Evolutionary conservation across 2,888 invertebrate species (phyloP).

Genomic region (Parnassius orleans): DNA sequence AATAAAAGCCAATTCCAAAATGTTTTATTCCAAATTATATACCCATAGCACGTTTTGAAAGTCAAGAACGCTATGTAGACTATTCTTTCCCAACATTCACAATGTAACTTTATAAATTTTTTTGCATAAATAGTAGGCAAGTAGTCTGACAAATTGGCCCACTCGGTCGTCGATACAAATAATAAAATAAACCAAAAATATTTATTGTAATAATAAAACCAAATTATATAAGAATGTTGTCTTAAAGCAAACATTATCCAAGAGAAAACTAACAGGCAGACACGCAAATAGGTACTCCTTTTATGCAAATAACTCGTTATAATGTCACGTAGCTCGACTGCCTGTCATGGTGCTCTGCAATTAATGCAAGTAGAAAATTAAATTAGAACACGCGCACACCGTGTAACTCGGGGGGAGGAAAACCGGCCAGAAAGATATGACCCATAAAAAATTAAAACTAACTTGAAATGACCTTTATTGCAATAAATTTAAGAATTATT

Average conservation of each 20-base stretch:
- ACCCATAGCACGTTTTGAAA: too few species aligned
- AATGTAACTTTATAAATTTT: too few species aligned
- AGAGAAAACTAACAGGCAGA: conserved; percentile 38
- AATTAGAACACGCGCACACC: conserved; percentile 77
- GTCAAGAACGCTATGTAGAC: too few species aligned
- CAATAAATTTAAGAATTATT: conserved; percentile 26
- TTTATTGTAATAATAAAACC: not conserved
- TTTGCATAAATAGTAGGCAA: too few species aligned
- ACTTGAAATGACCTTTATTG: conserved; percentile 32
- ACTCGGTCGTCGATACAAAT: too few species aligned
- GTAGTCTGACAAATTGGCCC: too few species aligned
- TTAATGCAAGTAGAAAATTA: conserved; percentile 77
- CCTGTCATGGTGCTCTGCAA: conserved; percentile 59
- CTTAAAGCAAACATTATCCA: conserved; percentile 31
- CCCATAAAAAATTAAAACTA: conserved; percentile 32
- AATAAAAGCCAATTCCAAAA: too few species aligned
- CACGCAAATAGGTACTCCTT: conserved; percentile 45
- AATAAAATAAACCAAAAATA: too few species aligned
- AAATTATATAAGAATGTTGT: conserved; percentile 1
- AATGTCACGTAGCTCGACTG: conserved; percentile 54
- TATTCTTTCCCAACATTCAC: too few species aligned
- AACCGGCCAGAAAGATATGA: conserved; percentile 47
- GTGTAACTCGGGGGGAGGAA: conserved; percentile 60
- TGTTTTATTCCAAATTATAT: too few species aligned
- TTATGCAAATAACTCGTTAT: conserved; percentile 61